Evolutionary conservation across 1,140 invertebrate species (phyloP).

Genomic region (Halictus rubicundus): DNA sequence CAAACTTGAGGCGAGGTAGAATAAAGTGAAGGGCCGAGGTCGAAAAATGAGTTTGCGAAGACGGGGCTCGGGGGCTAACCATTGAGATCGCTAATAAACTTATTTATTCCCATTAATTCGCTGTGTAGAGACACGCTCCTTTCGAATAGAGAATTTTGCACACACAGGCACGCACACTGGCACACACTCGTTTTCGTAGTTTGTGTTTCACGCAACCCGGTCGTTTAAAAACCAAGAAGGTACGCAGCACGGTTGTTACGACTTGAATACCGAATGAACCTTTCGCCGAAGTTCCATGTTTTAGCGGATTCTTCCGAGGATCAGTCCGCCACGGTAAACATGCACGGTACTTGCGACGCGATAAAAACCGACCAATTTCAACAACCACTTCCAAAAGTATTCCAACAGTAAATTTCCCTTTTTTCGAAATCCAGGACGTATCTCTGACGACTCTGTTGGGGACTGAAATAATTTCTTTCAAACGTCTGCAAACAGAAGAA

Average conservation of each 20-base stretch:
- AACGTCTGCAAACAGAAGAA: no score
- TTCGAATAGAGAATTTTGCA: conserved; percentile 27
- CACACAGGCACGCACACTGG: not conserved
- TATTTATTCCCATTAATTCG: conserved; percentile 11
- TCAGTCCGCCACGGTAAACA: not conserved
- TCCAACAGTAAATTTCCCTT: no score
- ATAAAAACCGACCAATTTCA: not conserved
- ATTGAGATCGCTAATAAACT: conserved; percentile 27
- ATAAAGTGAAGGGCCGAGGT: conserved; percentile 6
- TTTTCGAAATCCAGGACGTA: no score
- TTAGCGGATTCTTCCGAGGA: conserved; percentile 21
- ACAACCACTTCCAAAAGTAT: no score
- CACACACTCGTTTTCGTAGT: not conserved
- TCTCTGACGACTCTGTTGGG: no score
- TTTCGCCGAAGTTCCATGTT: conserved; percentile 38
- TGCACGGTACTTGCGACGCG: not conserved
- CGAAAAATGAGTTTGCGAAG: conserved; percentile 21
- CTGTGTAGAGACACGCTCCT: not conserved
- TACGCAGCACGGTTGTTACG: conserved; percentile 13
- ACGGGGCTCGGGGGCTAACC: not conserved
- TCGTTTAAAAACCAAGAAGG: conserved; percentile 38
- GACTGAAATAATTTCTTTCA: no score
- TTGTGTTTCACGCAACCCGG: conserved; percentile 11
- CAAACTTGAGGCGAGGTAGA: conserved; percentile 19
- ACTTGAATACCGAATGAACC: conserved; percentile 34